Base-by-base conservation (phyloP, 1,140 invertebrate species). In the Drosophila oshimai region DNA sequence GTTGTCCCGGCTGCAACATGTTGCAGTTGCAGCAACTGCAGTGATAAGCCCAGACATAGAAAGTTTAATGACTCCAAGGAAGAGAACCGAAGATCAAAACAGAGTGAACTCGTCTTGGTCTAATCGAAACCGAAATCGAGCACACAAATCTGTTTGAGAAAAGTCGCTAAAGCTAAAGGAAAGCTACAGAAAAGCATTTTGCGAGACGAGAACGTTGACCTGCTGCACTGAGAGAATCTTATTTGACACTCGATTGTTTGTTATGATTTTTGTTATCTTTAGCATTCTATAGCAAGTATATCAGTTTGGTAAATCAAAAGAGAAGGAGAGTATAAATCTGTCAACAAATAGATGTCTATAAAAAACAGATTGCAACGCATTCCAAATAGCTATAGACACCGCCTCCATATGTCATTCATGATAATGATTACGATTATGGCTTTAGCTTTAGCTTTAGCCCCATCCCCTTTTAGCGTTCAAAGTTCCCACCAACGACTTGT, bases 61-160 rank as follows among this genome's bases (percentile, higher is more conserved):
- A 71, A 86, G 80, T 86, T 86, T 60, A 80, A 75, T 80, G 79
- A 79, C 80, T 60, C 37, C 18, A 50, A 60, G 37, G 34, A 57
- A 39, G 31, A 17, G 24, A 24, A 28, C 26, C 26, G 36, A 55
- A 55, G 36, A 12, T 24, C 36, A 22, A 61, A 31, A 33, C 22
- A 13, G 6, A 20, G 12, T 2, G 17, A 6, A 6, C 28, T 12
- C 20, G 12, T 42, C 22, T 33, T 41, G 17, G 26, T 33, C 54
- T 62, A 62, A 62, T 62, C 53, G 28, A 44, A 62, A 61, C 41
- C 28, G 50, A 61, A 61, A 41, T n/a, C n/a, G n/a, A n/a, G n/a
- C n/a, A n/a, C 34, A 26, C 36, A 41, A 61, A 61, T 42, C 20
- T 26, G 50, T 33, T 33, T 28, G 9, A n/a, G 47, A 5, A 22